Conservation (phyloP, 2,888 invertebrate species). For the Dicyrtoma fusca region DNA sequence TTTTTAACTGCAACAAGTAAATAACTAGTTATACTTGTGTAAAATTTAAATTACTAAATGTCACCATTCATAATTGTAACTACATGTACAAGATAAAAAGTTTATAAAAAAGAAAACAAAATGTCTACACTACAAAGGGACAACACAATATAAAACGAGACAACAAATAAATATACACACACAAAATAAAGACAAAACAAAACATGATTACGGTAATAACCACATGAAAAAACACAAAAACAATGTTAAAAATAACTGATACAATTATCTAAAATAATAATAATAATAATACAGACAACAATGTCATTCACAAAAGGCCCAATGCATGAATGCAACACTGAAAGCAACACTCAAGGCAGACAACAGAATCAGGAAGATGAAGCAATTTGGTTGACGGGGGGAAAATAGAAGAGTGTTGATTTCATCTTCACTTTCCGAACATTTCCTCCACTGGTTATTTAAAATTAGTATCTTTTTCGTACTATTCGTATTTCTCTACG, state of each 20-base stretch:
- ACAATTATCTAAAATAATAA: slow-evolving; percentile 23
- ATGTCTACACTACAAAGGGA: no score
- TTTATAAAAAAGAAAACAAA: not conserved
- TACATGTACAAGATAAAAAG: not conserved
- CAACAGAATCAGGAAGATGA: slow-evolving; percentile 39
- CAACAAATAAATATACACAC: not conserved
- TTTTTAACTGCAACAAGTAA: no score
- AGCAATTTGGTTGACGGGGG: not conserved
- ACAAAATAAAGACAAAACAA: slow-evolving; percentile 1
- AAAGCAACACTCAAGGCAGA: slow-evolving; percentile 56
- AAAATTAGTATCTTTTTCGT: no score
- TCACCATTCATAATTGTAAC: not conserved
- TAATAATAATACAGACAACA: slow-evolving; percentile 26
- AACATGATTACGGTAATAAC: not conserved
- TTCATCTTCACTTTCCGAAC: slow-evolving; percentile 28
- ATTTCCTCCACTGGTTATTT: slow-evolving; percentile 31
- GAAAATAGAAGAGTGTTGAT: slow-evolving; percentile 11
- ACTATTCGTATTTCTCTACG: no score
- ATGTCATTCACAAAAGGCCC: slow-evolving; percentile 26
- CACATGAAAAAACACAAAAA: slow-evolving; percentile 13
- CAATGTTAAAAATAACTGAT: slow-evolving; percentile 18
- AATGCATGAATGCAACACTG: slow-evolving; percentile 53
- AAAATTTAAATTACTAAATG: no score
- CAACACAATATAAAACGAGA: not conserved
- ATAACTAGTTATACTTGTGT: no score